A percentile compares a stretch with the other conserved stretches of the same genome.
These are phyloP conservation scores for Aptenodytes forsteri DNA, from an alignment of 2,113 vertebrate genomes.

Conservation along the genomic window DNA sequence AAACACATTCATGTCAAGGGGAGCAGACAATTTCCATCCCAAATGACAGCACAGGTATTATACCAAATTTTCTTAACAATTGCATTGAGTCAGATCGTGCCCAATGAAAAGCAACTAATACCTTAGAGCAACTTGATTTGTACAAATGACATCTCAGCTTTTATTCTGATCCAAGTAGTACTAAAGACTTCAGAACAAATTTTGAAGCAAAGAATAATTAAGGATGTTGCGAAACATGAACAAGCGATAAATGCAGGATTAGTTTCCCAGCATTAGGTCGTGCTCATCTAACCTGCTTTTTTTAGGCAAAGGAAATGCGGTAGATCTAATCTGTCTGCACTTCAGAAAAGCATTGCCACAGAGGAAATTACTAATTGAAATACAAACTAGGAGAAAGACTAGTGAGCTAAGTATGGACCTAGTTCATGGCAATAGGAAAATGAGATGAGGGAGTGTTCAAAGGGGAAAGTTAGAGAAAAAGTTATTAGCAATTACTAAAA, in stretches of 20 bases:
- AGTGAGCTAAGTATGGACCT: not conserved
- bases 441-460: not conserved
- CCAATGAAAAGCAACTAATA: not conserved
- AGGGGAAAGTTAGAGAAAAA: not conserved
- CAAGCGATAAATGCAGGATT: not conserved
- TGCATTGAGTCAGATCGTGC: not conserved
- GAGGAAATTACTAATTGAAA: not conserved
- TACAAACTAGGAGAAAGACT: not conserved
- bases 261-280: not conserved
- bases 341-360: not conserved
- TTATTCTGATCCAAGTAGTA: not conserved
- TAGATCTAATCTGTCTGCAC: not conserved
- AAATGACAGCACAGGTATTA: not conserved
- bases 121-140: not conserved
- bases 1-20: not conserved
- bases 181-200: not conserved
- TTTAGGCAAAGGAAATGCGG: not conserved
- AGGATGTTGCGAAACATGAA: not conserved
- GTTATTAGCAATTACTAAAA: not conserved
- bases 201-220: not conserved
- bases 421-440: not conserved
- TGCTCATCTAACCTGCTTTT: not conserved
- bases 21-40: not conserved
- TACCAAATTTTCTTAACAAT: not conserved
- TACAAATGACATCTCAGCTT: not conserved